Evolutionary conservation across 2,888 invertebrate species (phyloP).

Genomic region (Chrysolina oricalcia): DNA sequence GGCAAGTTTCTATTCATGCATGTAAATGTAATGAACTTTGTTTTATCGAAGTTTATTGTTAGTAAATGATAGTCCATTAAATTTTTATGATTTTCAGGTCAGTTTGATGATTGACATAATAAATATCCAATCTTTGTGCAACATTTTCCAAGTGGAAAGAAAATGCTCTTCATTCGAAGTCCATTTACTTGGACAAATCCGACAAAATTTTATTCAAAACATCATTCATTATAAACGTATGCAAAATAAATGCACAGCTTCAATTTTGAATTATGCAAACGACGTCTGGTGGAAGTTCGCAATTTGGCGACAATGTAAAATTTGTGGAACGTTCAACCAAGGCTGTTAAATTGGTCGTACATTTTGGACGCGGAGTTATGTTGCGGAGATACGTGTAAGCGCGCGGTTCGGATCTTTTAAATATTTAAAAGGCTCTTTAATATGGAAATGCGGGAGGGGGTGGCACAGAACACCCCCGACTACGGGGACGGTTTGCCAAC

Average conservation of each 20-base stretch:
- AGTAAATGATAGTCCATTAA: too few species aligned
- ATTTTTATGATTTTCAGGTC: too few species aligned
- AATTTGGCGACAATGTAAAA: constrained; percentile 52
- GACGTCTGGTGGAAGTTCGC: constrained; percentile 42
- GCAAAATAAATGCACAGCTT: constrained; percentile 23
- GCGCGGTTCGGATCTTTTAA: constrained; percentile 52
- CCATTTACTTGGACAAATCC: constrained; percentile 16
- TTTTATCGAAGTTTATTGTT: too few species aligned
- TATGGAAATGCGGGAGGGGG: constrained; percentile 57
- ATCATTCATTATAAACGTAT: constrained; percentile 25
- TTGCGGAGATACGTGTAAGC: neutral
- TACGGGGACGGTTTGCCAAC: constrained; percentile 38
- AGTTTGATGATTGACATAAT: too few species aligned
- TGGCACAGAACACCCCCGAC: constrained; percentile 7
- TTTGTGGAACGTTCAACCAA: constrained; percentile 47
- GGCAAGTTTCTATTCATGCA: too few species aligned
- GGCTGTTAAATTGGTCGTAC: constrained; percentile 48
- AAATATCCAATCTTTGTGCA: too few species aligned
- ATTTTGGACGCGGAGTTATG: constrained; percentile 13
- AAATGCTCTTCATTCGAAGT: neutral
- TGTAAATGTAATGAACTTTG: too few species aligned
- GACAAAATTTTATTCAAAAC: constrained; percentile 26
- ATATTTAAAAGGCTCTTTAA: constrained; percentile 60
- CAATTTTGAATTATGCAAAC: constrained; percentile 49
- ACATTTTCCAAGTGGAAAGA: neutral